Evolutionary conservation across 2,113 vertebrate species (phyloP).

Genomic region (Hyla sarda): DNA sequence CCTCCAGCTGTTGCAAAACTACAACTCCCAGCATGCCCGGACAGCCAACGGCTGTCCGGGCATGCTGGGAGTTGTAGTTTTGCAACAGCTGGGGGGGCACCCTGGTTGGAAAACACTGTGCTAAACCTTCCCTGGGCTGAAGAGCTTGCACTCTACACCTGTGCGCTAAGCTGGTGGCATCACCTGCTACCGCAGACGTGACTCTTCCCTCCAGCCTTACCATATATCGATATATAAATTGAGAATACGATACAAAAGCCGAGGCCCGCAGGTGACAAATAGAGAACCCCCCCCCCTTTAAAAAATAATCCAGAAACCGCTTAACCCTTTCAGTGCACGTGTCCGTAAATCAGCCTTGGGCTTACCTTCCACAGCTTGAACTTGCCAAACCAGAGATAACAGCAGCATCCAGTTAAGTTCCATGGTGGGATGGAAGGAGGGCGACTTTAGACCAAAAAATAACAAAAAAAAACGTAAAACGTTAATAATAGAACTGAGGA

Average conservation of each 20-base stretch:
- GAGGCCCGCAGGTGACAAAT: too few relatives aligned
- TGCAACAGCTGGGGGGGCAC: too few relatives aligned
- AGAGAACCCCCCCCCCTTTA: not conserved
- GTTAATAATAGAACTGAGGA: slow-evolving; percentile 19
- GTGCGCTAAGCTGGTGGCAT: not conserved
- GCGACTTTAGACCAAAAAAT: slow-evolving; percentile 47
- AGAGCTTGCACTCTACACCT: slow-evolving; percentile 50
- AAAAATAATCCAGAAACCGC: not conserved
- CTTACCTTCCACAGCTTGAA: slow-evolving; percentile 79
- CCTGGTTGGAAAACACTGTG: too few relatives aligned
- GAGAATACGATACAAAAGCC: not conserved
- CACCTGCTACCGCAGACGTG: not conserved
- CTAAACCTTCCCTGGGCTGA: not conserved
- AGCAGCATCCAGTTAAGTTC: slow-evolving; percentile 74
- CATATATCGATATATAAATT: not conserved
- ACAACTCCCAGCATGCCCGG: too few relatives aligned
- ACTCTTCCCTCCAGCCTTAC: not conserved
- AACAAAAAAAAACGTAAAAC: slow-evolving; percentile 6
- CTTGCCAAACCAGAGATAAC: slow-evolving; percentile 75
- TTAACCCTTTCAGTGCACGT: not conserved
- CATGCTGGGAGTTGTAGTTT: too few relatives aligned
- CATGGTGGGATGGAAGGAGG: slow-evolving; percentile 64
- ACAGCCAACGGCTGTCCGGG: too few relatives aligned
- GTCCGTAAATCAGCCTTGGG: not conserved
- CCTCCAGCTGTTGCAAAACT: too few relatives aligned